These are phyloP conservation scores for Pandemis heparana DNA, from an alignment of 2,888 invertebrate species.

Conservation along the genomic window DNA sequence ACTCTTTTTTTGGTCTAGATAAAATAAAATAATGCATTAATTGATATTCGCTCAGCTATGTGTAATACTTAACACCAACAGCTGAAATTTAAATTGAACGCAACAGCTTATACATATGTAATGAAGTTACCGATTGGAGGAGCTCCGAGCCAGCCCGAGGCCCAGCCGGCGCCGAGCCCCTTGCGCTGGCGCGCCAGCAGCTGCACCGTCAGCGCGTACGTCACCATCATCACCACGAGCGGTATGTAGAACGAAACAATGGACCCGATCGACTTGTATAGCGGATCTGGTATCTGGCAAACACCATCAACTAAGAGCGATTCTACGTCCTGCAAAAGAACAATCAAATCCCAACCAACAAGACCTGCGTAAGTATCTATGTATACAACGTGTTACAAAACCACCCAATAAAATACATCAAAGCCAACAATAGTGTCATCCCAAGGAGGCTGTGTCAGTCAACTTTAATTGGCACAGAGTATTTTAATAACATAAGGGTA, in stretches of 20 bases:
- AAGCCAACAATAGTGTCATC: no score
- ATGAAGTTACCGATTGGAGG: constrained; percentile 82
- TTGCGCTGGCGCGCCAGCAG: constrained; percentile 93
- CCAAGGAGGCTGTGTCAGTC: no score
- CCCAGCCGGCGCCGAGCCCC: constrained; percentile 89
- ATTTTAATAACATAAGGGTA: no score
- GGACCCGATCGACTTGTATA: constrained; percentile 96
- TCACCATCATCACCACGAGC: constrained; percentile 96
- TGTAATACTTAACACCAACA: neutral
- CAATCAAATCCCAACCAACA: neutral
- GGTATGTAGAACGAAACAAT: constrained; percentile 98
- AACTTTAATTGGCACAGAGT: no score
- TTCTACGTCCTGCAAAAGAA: constrained; percentile 89
- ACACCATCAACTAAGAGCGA: constrained; percentile 93
- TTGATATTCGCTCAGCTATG: neutral
- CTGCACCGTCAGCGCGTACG: constrained; percentile 96
- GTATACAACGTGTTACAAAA: neutral
- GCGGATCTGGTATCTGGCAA: constrained; percentile 95
- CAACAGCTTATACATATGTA: neutral
- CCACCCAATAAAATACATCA: no score
- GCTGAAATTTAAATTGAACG: neutral
- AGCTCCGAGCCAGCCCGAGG: constrained; percentile 90
- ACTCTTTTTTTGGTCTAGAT: neutral
- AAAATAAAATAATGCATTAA: neutral
- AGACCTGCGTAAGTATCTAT: neutral